Base-by-base conservation (phyloP, 1,140 invertebrate species). In the Apocrypta bakeri region DNA sequence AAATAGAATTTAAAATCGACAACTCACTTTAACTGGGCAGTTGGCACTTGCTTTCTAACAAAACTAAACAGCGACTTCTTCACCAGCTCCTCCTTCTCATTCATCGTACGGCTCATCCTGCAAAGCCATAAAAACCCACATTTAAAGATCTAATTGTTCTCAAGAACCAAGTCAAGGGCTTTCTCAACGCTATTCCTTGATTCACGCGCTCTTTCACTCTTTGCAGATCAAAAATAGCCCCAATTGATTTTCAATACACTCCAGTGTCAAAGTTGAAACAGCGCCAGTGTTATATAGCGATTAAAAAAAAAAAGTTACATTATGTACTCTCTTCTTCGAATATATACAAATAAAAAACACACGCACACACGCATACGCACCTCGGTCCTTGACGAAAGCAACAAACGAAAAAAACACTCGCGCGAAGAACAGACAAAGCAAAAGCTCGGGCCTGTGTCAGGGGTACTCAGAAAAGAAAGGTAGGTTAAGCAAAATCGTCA, bases 1-100 rank as follows among this genome's bases (percentile, higher is more conserved):
- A 37, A 37, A 37, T 37, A 27, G 64, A 33, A 24, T 72, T 14
- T 25, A 83, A 48, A 31, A 56, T n/a, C 61, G 64, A 71, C 84
- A n/a, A 25, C 63, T 86, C 88, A 93, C 93, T 93, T 95, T 74
- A 97, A 89, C 90, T 97, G 94, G 72, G 95, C 96, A 81, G 94
- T 94, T n/a, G 96, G 95, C 80, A 96, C 95, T 90, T 96, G 94
- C 83, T 94, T 94, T 85, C 94, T 95, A 29, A 97, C 95, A 90
- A 97, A 96, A 87, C 94, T 94, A 90, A 96, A 95, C 72, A 97
- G 92, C 84, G 95, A 96, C 89, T 95, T 95, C 89, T 96, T 96
- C n/a, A 97, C 95, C 85, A 95, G 91, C 74, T 94, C 94, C 90
- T 96, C 95, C 88, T 96, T 95, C 84, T 95, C 95, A 79, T 94